These are phyloP conservation scores for Criorhina ranunculi DNA, from an alignment of 2,888 invertebrate genomes.

Conservation along the genomic window DNA sequence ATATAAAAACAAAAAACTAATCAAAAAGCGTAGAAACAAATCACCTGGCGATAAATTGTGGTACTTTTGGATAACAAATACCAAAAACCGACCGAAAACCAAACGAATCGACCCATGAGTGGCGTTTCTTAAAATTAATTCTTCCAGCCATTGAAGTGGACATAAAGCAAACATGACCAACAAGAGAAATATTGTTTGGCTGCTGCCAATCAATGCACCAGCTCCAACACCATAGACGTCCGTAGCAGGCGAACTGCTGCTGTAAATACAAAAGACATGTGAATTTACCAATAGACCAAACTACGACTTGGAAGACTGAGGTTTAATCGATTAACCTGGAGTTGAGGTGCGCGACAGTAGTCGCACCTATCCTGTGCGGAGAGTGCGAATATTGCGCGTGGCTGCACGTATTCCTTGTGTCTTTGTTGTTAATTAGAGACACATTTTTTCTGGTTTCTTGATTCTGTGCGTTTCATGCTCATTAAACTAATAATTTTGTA, in stretches of 20 bases:
- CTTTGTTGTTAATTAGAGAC: constrained; percentile 65
- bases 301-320: constrained; percentile 53
- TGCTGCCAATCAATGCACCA: constrained; percentile 68
- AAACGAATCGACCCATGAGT: constrained; percentile 69
- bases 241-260: background rate
- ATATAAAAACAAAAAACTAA: too few species aligned
- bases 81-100: constrained; percentile 63
- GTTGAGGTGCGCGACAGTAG: constrained; percentile 57
- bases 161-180: constrained; percentile 61
- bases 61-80: constrained; percentile 70
- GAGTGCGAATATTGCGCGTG: constrained; percentile 73
- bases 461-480: constrained; percentile 58
- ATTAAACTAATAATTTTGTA: constrained; percentile 63
- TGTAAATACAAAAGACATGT: constrained; percentile 9
- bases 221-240: constrained; percentile 6
- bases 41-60: constrained; percentile 74
- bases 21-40: constrained; percentile 64
- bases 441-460: constrained; percentile 30
- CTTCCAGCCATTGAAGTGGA: constrained; percentile 49
- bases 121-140: constrained; percentile 63
- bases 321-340: constrained; percentile 71
- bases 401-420: constrained; percentile 62
- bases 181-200: constrained; percentile 58
- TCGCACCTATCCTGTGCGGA: constrained; percentile 53
- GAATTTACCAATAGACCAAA: constrained; percentile 52